Conservation (phyloP, 1,140 invertebrate species). For the Drosophila virilis region DNA sequence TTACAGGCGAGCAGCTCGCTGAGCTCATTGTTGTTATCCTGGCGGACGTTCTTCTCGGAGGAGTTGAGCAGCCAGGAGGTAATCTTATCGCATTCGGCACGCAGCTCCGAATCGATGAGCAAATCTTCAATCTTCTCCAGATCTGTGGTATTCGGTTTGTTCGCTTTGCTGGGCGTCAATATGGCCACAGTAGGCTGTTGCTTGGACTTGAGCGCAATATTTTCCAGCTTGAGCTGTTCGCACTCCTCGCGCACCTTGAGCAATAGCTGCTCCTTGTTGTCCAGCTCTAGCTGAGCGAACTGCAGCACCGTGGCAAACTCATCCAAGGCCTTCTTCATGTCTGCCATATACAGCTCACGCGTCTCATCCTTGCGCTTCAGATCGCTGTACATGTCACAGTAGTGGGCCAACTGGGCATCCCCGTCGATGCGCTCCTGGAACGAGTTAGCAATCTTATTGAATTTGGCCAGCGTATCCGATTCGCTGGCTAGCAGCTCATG, state of each 20-base stretch:
- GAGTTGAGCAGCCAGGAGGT: constrained; percentile 76
- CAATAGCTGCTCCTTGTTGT: constrained; percentile 81
- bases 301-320: constrained; percentile 82
- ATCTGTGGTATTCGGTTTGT: constrained; percentile 74
- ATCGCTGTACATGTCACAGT: constrained; percentile 75
- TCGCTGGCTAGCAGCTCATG: constrained; percentile 81
- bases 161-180: constrained; percentile 61
- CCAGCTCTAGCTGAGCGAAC: constrained; percentile 79
- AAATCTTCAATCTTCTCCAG: constrained; percentile 80
- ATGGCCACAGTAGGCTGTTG: constrained; percentile 53
- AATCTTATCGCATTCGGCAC: constrained; percentile 81
- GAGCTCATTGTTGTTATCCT: constrained; percentile 72
- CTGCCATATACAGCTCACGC: constrained; percentile 80
- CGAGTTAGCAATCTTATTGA: constrained; percentile 84
- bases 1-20: constrained; percentile 67
- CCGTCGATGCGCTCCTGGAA: constrained; percentile 84
- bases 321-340: constrained; percentile 83
- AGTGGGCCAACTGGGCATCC: constrained; percentile 76
- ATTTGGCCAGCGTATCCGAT: constrained; percentile 83
- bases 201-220: constrained; percentile 80
- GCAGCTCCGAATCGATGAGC: constrained; percentile 73
- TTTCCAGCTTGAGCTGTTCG: constrained; percentile 81
- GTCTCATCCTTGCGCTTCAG: constrained; percentile 80
- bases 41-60: constrained; percentile 74
- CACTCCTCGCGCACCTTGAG: constrained; percentile 80